A percentile compares a stretch with the other conserved stretches of the same genome.
Evolutionary conservation across 2,797 vertebrate genomes (phyloP).

Genomic region (Cetoscarus ocellatus): DNA sequence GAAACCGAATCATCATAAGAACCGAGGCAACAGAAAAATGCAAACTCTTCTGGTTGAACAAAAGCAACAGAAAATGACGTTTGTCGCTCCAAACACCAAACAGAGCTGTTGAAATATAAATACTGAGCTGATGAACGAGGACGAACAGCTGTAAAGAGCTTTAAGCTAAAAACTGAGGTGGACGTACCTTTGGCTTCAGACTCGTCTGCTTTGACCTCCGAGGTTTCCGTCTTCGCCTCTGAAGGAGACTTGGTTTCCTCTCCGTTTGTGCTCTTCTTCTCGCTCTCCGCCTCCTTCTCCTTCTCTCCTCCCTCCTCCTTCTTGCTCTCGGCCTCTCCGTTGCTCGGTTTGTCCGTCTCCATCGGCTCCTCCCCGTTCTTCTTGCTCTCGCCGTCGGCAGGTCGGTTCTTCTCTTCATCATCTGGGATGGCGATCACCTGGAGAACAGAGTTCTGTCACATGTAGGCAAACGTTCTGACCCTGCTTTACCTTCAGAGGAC

Average conservation of each 20-base stretch:
- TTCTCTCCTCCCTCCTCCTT: slow-evolving; percentile 62
- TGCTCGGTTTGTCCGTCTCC: slow-evolving; percentile 75
- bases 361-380: slow-evolving; percentile 71
- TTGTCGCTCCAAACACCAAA: no score
- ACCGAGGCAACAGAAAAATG: no score
- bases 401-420: slow-evolving; percentile 75
- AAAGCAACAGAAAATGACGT: no score
- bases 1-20: no score
- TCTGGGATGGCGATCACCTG: slow-evolving; percentile 85
- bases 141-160: no score
- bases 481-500: fast-evolving
- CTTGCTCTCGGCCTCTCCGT: slow-evolving; percentile 47
- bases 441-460: not conserved
- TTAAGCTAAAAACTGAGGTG: not conserved
- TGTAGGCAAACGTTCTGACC: no score
- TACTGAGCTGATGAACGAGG: no score
- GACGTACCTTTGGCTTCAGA: slow-evolving; percentile 77
- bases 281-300: slow-evolving; percentile 43
- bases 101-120: no score
- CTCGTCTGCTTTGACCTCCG: slow-evolving; percentile 78
- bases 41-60: no score
- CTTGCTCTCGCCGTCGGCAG: slow-evolving; percentile 59
- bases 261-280: slow-evolving; percentile 67
- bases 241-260: slow-evolving; percentile 67
- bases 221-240: slow-evolving; percentile 67